A percentile compares a stretch with the other conserved stretches of the same genome.
Evolutionary conservation across 2,888 invertebrate species (phyloP).

Genomic region (Frankliniella intonsa): DNA sequence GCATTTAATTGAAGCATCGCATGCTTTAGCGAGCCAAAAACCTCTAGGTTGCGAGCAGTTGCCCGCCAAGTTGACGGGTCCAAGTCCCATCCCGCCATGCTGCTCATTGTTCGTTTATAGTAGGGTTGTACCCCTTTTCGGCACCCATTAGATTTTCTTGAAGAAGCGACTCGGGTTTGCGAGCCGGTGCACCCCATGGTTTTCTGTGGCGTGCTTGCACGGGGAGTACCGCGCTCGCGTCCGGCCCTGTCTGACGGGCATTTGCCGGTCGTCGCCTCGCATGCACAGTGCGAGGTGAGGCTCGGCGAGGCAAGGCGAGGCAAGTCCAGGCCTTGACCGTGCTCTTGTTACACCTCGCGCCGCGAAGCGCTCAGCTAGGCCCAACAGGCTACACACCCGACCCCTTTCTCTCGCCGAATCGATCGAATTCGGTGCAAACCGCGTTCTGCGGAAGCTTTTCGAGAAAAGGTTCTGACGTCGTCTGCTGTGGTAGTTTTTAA

Average conservation of each 20-base stretch:
- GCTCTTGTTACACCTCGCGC: too few species aligned
- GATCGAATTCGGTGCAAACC: not conserved
- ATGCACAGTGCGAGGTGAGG: not conserved
- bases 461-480: not conserved
- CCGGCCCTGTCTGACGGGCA: not conserved
- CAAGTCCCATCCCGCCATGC: not conserved
- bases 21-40: not conserved
- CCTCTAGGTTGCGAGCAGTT: not conserved
- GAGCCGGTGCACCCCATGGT: too few species aligned
- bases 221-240: not conserved
- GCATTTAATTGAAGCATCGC: not conserved
- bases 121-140: too few species aligned
- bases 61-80: constrained; percentile 21
- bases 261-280: constrained; percentile 2
- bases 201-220: too few species aligned
- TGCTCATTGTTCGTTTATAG: not conserved
- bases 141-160: too few species aligned
- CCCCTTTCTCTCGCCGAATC: not conserved
- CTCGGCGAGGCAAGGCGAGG: not conserved
- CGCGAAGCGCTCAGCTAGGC: not conserved
- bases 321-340: too few species aligned
- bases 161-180: too few species aligned
- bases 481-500: not conserved
- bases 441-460: not conserved
- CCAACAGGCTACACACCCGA: not conserved